Percentiles rank a stretch among this genome's conserved stretches.
These are phyloP conservation scores for Bombylius major DNA, from an alignment of 2,888 invertebrate genomes.

Conservation along the genomic window DNA sequence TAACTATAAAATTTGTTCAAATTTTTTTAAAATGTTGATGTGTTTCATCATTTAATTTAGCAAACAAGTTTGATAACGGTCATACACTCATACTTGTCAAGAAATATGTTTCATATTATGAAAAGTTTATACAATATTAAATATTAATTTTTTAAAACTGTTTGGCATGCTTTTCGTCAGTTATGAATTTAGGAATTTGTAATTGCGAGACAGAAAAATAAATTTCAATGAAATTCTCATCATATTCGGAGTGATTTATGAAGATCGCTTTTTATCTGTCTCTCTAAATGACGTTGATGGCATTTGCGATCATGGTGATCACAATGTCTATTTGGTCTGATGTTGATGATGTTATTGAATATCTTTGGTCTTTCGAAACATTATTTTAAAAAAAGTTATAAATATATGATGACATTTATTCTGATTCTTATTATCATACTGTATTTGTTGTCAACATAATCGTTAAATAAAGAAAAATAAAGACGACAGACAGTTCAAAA, in stretches of 20 bases:
- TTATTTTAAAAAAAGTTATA: no score
- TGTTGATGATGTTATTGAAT: not conserved
- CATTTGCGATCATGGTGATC: not conserved
- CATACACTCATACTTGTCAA: no score
- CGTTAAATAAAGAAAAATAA: not conserved
- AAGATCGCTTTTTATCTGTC: not conserved
- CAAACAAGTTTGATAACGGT: no score
- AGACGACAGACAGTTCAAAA: not conserved
- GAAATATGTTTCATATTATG: no score
- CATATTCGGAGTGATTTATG: not conserved
- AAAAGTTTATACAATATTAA: no score
- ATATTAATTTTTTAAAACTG: no score
- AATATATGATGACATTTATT: not conserved
- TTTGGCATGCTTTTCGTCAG: not conserved
- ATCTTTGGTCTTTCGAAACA: not conserved
- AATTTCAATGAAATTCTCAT: not conserved
- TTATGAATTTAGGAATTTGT: no score
- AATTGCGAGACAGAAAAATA: no score
- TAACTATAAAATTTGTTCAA: no score
- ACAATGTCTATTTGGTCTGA: not conserved
- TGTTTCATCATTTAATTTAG: no score
- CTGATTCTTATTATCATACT: constrained; percentile 4
- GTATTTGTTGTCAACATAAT: constrained; percentile 5
- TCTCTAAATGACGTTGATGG: not conserved
- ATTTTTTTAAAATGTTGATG: no score